Base-by-base conservation (phyloP, 1,140 invertebrate species). In the Elymnias hypermnestra region DNA sequence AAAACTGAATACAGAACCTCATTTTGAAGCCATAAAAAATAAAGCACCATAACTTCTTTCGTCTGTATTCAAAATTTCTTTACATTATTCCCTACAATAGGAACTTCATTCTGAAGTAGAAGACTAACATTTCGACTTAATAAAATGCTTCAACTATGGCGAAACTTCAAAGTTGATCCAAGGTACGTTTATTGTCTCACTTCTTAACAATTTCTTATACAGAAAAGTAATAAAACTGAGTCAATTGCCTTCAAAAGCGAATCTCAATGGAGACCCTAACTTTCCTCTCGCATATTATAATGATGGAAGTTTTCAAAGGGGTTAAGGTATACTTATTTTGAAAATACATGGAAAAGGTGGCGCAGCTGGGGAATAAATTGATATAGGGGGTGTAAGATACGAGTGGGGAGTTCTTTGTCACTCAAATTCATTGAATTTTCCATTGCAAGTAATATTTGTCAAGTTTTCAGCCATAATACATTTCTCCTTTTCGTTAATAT, bases 331-430 rank as follows among this genome's bases (percentile, higher is more conserved):
- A 72, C 66, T 70, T 63, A 73, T 73, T 72, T 63, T 60, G 56
- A 52, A 50, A 57, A 75, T 61, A 83, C 79, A 81, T 51, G 67
- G 69, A 81, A 83, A 76, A 81, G 78, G 78, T 78, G 76, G 76
- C 67, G 54, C 72, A 62, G 72, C 51, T 57, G 63, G 60, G 44
- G 66, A 72, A 78, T 83, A 83, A 77, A 82, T 82, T 75, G 64
- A 58, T 75, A 77, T 71, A 61, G 66, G 65, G 57, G 49, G 57
- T 59, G 57, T 54, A 53, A 49, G 43, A 53, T 48, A 44, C 55
- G 47, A 49, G 46, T 48, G 48, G 35, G 35, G 26, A 38, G 53
- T 51, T 53, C 53, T 63, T 53, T 48, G 49, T 52, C 50, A 53
- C 46, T 45, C 36, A 49, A 54, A 52, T 52, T 53, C 35, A 54